These are phyloP conservation scores for Trematomus loennbergii DNA, from an alignment of 2,113 vertebrate species.

Conservation along the genomic window DNA sequence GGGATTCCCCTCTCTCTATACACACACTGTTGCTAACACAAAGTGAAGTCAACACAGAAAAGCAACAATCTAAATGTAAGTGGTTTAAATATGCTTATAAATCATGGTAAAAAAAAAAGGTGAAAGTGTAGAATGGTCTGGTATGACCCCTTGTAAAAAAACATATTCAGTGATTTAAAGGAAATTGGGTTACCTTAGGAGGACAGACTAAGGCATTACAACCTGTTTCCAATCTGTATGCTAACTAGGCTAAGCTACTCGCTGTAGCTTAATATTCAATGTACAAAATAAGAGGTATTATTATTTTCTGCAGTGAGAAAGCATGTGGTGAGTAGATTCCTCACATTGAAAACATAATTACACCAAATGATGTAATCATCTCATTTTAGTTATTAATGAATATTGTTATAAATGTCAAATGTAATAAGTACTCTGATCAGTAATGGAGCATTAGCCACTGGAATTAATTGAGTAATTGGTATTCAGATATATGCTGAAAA, in stretches of 20 bases:
- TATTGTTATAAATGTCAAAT: slow-evolving; percentile 6
- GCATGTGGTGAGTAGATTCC: neutral
- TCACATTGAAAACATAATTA: neutral
- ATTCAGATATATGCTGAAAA: neutral
- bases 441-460: neutral
- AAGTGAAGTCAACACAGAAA: too few relatives aligned
- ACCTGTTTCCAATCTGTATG: neutral
- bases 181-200: neutral
- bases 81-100: neutral
- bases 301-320: neutral
- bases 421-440: neutral
- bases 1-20: neutral
- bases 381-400: neutral
- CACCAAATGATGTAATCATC: slow-evolving; percentile 1
- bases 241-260: neutral
- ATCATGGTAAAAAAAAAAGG: neutral
- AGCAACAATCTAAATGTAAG: neutral
- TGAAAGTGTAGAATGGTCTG: neutral
- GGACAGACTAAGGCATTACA: neutral
- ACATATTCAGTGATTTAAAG: neutral
- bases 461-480: slow-evolving; percentile 3
- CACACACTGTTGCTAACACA: neutral
- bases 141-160: neutral
- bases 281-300: too few relatives aligned
- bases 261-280: neutral